Evolutionary conservation across 2,113 vertebrate genomes (phyloP).

Genomic region (Promerops cafer): DNA sequence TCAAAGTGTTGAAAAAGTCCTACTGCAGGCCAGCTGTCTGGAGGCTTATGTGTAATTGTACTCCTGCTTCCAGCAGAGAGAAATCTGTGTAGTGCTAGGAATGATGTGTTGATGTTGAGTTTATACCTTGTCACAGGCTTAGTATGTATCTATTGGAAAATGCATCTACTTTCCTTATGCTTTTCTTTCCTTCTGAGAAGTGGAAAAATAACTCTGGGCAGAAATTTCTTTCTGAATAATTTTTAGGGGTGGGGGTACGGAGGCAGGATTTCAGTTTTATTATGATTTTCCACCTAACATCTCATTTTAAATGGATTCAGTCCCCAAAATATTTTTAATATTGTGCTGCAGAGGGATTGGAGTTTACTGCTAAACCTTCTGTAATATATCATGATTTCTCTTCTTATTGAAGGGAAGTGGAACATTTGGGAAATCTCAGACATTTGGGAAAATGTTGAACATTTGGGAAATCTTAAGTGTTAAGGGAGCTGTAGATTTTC

Average conservation of each 20-base stretch:
- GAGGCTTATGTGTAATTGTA: conserved; percentile 56
- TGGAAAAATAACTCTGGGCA: not conserved
- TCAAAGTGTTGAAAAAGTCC: conserved; percentile 60
- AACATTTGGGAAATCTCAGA: not conserved
- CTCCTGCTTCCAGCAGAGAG: conserved; percentile 58
- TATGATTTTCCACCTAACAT: not conserved
- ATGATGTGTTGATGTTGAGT: conserved; percentile 57
- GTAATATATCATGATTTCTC: not conserved
- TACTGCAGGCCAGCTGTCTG: conserved; percentile 60
- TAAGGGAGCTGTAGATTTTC: not conserved
- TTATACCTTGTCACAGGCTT: conserved; percentile 51
- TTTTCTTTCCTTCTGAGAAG: conserved; percentile 12
- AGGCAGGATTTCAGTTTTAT: not conserved
- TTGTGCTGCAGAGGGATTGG: not conserved
- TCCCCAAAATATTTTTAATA: not conserved
- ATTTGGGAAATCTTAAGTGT: not conserved
- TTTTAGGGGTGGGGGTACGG: not conserved
- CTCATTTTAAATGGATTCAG: not conserved
- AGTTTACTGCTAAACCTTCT: not conserved
- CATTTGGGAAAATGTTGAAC: too few relatives aligned
- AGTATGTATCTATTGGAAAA: conserved; percentile 50
- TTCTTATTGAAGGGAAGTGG: not conserved
- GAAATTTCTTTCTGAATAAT: conserved; percentile 1
- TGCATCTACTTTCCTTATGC: not conserved
- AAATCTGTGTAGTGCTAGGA: conserved; percentile 45